Evolutionary conservation across 2,797 vertebrate species (phyloP).

Genomic region (Malurus leucopterus): DNA sequence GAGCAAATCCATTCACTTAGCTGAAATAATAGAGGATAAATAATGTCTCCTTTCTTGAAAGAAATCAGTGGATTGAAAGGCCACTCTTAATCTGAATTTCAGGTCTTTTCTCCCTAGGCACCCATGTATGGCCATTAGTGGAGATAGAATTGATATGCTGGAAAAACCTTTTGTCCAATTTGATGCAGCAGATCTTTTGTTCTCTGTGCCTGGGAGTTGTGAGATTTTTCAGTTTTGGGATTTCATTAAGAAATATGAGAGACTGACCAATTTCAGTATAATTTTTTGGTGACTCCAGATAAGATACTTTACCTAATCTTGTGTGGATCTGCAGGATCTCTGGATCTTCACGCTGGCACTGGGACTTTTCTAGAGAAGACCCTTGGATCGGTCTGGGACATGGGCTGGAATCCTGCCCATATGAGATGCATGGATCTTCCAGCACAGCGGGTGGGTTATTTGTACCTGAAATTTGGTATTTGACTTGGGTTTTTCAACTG

Average conservation of each 20-base stretch:
- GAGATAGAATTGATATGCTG: background rate
- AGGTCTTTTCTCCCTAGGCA: background rate
- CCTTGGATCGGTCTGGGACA: background rate
- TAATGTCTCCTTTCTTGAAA: background rate
- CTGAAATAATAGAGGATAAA: background rate
- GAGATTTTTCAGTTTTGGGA: background rate
- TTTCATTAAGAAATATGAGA: background rate
- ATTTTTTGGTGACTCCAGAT: background rate
- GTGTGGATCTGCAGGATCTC: background rate
- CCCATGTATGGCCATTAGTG: background rate
- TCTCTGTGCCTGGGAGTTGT: background rate
- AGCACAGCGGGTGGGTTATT: background rate
- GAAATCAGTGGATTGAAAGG: background rate
- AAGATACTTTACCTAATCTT: background rate
- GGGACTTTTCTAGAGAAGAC: background rate
- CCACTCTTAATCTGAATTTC: background rate
- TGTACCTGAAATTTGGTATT: background rate
- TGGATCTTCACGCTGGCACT: background rate
- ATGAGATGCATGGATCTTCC: background rate
- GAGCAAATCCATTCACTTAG: background rate
- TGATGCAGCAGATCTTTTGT: background rate
- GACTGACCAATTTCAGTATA: rapidly evolving
- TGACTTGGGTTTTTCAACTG: background rate
- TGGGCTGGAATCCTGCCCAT: background rate
- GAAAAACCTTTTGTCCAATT: background rate